Evolutionary conservation across 2,113 vertebrate species (phyloP).

Genomic region (Gnathonemus echidnorhynchus): DNA sequence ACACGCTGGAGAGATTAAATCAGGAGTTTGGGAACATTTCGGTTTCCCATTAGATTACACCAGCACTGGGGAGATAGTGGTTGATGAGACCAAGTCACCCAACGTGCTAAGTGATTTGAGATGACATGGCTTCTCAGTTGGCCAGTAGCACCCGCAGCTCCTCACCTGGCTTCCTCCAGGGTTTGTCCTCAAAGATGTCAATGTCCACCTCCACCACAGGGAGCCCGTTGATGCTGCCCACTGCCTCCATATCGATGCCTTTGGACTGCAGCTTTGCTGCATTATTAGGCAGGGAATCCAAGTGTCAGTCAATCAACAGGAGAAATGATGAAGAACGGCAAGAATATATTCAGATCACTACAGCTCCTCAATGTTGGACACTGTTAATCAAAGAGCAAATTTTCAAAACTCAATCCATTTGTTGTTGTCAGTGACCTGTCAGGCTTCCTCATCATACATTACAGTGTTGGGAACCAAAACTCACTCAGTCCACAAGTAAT

Average conservation of each 20-base stretch:
- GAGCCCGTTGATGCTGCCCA: constrained; percentile 60
- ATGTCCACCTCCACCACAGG: constrained; percentile 64
- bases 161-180: constrained; percentile 66
- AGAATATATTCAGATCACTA: not conserved
- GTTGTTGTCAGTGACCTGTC: not conserved
- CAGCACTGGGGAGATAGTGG: not conserved
- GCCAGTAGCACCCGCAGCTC: not conserved
- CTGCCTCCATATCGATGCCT: constrained; percentile 60
- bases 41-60: not conserved
- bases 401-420: not conserved
- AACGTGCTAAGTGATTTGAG: not conserved
- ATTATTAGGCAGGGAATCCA: not conserved
- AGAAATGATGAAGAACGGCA: not conserved
- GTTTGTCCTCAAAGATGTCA: constrained; percentile 68
- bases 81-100: not conserved
- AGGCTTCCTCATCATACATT: not conserved
- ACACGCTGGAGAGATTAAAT: too few species aligned
- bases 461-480: not conserved
- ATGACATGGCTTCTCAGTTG: not conserved
- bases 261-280: constrained; percentile 62
- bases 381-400: not conserved
- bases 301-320: not conserved
- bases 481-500: not conserved
- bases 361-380: not conserved
- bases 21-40: not conserved